These are phyloP conservation scores for Drusus annulatus DNA, from an alignment of 1,140 invertebrate species.

Conservation along the genomic window DNA sequence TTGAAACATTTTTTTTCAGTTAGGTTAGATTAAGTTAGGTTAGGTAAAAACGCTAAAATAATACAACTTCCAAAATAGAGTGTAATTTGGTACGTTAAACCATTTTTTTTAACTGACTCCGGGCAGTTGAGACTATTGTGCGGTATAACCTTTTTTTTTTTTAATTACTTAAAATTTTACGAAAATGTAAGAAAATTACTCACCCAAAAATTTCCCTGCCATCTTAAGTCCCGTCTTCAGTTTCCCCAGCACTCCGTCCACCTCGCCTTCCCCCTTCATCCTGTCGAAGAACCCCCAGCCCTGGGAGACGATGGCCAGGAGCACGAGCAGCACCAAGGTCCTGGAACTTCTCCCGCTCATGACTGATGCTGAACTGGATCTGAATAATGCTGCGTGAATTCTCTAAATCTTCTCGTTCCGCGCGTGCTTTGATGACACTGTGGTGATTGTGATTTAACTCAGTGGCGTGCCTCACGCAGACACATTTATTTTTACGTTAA, in stretches of 20 bases:
- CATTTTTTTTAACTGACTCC: no score
- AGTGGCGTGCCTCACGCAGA: neutral
- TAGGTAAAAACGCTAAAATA: no score
- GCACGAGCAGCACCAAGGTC: slow-evolving; percentile 56
- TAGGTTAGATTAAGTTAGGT: no score
- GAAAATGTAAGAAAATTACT: slow-evolving; percentile 14
- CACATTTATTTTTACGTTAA: no score
- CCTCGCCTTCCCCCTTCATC: slow-evolving; percentile 32
- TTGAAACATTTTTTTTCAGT: no score
- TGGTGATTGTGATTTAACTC: neutral
- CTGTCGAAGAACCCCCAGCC: slow-evolving; percentile 45
- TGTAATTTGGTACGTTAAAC: no score
- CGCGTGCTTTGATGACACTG: slow-evolving; percentile 2
- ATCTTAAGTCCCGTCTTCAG: slow-evolving; percentile 76
- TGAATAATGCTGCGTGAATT: neutral
- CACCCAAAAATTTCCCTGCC: slow-evolving; percentile 75
- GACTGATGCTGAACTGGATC: slow-evolving; percentile 31
- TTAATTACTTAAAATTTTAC: no score
- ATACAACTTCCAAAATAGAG: no score
- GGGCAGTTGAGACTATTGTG: no score
- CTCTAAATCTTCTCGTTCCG: neutral
- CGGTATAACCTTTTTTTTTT: no score
- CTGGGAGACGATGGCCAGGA: slow-evolving; percentile 59
- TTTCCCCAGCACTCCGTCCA: slow-evolving; percentile 73
- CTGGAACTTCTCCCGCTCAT: slow-evolving; percentile 63